Evolutionary conservation across 1,140 invertebrate species (phyloP), one percentile per base, ranked within the genome.

Genomic region (Drosophila punjabiensis): DNA sequence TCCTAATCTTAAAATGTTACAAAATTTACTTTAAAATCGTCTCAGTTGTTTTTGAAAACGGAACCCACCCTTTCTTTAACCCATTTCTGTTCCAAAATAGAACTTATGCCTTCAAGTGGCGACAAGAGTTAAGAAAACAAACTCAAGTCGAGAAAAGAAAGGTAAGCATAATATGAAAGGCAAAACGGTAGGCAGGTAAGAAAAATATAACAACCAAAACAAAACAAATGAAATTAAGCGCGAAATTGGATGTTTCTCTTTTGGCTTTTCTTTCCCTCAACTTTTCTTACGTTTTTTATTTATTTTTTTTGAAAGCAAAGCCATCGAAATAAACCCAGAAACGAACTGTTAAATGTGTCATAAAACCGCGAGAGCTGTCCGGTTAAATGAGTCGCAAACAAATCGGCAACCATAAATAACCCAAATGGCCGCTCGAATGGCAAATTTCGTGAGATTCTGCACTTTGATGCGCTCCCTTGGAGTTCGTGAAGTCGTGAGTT

Each of bases 391-490:
- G 85, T 81, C 56, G 81, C 69, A 81, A 88, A 81, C 85, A 89
- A 89, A 89, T 89, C 85, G 84, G 43, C 48, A 58, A 56, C 77
- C 85, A 88, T 88, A 88, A 88, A 88, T 88, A 88, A 88, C 81
- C 85, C 81, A 79, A 88, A 88, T 88, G 78, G 63, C 87, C 86
- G 70, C 64, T 85, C 70, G 85, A 89, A 85, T 88, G 85, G 85
- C 75, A 82, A 88, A 88, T 85, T 88, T 89, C 85, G 85, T 88
- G 85, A 88, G 85, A 88, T 88, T 89, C 87, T 89, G 78, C 74
- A 81, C 87, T 85, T 89, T 85, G 85, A 88, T 88, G 85, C 85
- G 85, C 81, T 66, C 79, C 28, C 64, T 52, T 14, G 55, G 48
- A 84, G 55, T 89, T 88, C 84, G 84, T 88, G 85, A 84, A 88